phyloP scores from a whole-genome alignment of 2,888 invertebrate species.

The Schrankia costaestrigalis region DNA sequence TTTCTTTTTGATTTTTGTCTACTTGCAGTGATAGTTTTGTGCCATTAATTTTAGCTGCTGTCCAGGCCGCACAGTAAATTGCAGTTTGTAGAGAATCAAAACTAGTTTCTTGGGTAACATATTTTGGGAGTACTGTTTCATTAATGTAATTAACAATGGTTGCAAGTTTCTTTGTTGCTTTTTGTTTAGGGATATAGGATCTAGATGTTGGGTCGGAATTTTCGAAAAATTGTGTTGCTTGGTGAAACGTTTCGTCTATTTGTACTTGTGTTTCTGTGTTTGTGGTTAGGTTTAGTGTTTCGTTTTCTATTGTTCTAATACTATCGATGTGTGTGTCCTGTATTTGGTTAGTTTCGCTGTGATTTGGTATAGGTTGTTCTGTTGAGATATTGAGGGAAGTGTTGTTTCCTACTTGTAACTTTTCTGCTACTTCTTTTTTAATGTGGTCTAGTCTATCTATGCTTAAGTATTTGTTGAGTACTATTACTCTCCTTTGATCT shows the following conservation, averaged over 20 bases:
- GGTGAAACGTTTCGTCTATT: not conserved
- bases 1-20: not conserved
- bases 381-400: no score
- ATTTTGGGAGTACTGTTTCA: not conserved
- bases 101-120: not conserved
- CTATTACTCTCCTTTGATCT: no score
- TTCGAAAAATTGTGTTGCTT: not conserved
- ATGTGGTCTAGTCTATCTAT: no score
- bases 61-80: not conserved
- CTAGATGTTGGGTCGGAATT: not conserved
- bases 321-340: no score
- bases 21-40: not conserved
- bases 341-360: no score
- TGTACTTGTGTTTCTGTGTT: not conserved
- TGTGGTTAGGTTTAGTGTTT: no score
- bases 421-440: no score
- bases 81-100: not conserved
- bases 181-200: conserved; percentile 3
- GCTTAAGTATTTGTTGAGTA: no score
- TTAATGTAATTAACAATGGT: not conserved
- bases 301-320: no score
- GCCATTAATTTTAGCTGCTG: not conserved
- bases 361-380: no score
- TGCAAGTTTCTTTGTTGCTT: conserved; percentile 1
- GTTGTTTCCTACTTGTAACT: no score